A percentile compares a stretch with the other conserved stretches of the same genome.
Evolutionary conservation across 2,888 invertebrate genomes (phyloP).

Genomic region (Lampropteryx suffumata): DNA sequence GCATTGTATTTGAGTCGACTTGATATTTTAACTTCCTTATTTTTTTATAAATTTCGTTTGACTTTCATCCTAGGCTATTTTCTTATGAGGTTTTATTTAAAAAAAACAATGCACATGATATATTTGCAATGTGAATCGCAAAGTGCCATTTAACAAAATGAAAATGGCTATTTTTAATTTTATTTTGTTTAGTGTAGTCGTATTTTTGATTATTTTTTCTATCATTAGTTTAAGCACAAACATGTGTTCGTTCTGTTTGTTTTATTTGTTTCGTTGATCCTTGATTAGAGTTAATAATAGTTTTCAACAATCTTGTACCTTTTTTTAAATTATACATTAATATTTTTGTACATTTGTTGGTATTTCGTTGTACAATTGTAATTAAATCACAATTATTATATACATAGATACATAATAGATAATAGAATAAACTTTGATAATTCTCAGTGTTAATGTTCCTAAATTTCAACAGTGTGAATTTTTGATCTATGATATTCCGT

Average conservation of each 20-base stretch:
- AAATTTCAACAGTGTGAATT: slow-evolving; percentile 76
- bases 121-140: slow-evolving; percentile 68
- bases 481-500: slow-evolving; percentile 55
- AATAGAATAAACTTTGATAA: slow-evolving; percentile 73
- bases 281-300: slow-evolving; percentile 41
- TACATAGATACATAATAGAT: slow-evolving; percentile 67
- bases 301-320: slow-evolving; percentile 37
- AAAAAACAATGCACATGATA: slow-evolving; percentile 39
- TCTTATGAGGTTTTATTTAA: slow-evolving; percentile 23
- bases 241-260: slow-evolving; percentile 68
- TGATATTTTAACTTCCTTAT: slow-evolving; percentile 14
- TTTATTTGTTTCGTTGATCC: slow-evolving; percentile 57
- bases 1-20: slow-evolving; percentile 15
- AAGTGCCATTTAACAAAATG: slow-evolving; percentile 73
- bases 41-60: slow-evolving; percentile 20
- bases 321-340: slow-evolving; percentile 28
- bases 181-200: slow-evolving; percentile 60
- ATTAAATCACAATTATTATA: slow-evolving; percentile 50
- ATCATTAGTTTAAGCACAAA: slow-evolving; percentile 60
- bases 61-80: slow-evolving; percentile 11
- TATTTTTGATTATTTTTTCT: slow-evolving; percentile 60
- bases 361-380: slow-evolving; percentile 67
- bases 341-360: slow-evolving; percentile 51
- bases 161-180: slow-evolving; percentile 73
- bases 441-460: slow-evolving; percentile 82